Evolutionary conservation across 2,888 invertebrate species (phyloP), one percentile per base, ranked within the genome.

Genomic region (Beris morrisii): DNA sequence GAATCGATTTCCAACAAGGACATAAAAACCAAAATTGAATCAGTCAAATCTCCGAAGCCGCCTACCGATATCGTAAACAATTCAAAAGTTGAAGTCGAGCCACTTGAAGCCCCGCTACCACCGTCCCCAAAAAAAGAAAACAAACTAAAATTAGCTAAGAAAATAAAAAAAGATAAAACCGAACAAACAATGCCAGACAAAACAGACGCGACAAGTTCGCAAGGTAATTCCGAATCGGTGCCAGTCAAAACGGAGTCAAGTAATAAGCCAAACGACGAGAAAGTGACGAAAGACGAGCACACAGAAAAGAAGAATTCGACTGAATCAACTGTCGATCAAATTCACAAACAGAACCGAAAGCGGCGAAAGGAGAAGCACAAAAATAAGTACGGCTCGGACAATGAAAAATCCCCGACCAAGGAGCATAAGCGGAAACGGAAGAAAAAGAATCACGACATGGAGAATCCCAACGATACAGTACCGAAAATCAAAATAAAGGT

Each of bases 401-500:
- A 87, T 28, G 77, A 86, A 70, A 84, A 86, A 31, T 84, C 86
- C 3, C 86, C 88, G 2, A 86, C 85, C 2, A 91, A 89, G 74
- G 89, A 91, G 69, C 89, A 92, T 73, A 92, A 92, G 75, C 84
- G 91, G 48, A 92, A 92, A 75, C 84, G 91, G 70, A 92, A 92
- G 83, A 88, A 90, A 84, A 91, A 91, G 80, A 87, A 86, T 69
- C 84, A 89, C 68, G 89, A 90, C 73, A 79, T 87, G 69, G 85
- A 85, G 67, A 82, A 81, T 75, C 80, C 81, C 0, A 82, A 82
- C 32, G 76, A 77, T 48, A 69, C 78, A 53, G 38, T 38, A 9
- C 88, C 91, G 31, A 86, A 91, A 76, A 92, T 92, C 65, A 92
- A 91, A 67, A 91, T 92, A 58, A 92, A 92, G 83, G 89, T 89